phyloP scores from a whole-genome alignment of 1,140 invertebrate species.

The Ericerus pela region DNA sequence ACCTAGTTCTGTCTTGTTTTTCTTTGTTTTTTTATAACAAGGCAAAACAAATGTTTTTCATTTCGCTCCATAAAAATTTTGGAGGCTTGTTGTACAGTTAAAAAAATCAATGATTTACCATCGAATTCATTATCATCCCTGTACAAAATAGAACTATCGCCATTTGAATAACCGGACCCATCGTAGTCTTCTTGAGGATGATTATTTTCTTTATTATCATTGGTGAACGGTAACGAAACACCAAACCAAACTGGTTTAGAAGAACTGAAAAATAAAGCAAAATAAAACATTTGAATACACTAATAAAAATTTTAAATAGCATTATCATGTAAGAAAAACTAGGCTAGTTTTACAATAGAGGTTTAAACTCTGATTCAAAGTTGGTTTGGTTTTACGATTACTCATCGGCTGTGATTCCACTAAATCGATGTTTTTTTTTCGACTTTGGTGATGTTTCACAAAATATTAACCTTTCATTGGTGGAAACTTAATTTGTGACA shows the following conservation, averaged over 20 bases:
- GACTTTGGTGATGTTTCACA: no score
- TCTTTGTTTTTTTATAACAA: not conserved
- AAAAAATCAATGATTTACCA: conserved; percentile 13
- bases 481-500: no score
- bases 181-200: conserved; percentile 47
- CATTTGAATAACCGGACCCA: conserved; percentile 17
- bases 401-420: no score
- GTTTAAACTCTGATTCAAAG: no score
- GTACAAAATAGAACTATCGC: conserved; percentile 54
- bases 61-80: not conserved
- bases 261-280: not conserved
- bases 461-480: no score
- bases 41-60: not conserved
- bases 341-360: no score
- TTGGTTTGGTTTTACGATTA: no score
- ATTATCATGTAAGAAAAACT: no score
- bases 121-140: conserved; percentile 52
- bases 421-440: no score
- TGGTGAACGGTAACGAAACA: conserved; percentile 47
- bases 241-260: conserved; percentile 51
- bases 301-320: no score
- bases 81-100: not conserved
- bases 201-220: conserved; percentile 73
- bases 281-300: no score
- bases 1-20: not conserved